Evolutionary conservation across 2,797 vertebrate species (phyloP).

Genomic region (Varecia variegata): DNA sequence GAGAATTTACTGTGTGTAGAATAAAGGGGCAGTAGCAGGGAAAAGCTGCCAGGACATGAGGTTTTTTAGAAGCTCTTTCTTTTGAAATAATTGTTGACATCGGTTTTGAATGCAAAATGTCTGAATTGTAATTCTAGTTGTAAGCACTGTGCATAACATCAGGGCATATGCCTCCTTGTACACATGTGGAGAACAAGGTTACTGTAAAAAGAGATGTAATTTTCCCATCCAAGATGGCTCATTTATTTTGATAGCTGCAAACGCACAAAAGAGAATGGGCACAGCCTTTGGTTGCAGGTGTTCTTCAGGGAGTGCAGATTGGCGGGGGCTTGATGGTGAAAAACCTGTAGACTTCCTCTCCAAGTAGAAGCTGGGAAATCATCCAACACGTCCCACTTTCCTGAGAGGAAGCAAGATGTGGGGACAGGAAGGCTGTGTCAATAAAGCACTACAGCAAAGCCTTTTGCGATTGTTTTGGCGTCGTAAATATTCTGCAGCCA

Average conservation of each 20-base stretch:
- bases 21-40: background rate
- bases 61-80: background rate
- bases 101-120: conserved; percentile 45
- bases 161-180: background rate
- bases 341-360: conserved; percentile 79
- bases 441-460: conserved; percentile 72
- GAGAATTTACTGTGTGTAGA: background rate
- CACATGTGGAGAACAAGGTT: conserved; percentile 52
- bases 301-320: conserved; percentile 64
- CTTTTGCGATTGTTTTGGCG: conserved; percentile 72
- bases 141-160: background rate
- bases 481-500: conserved; percentile 65
- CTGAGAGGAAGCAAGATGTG: conserved; percentile 82
- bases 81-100: background rate
- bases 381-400: conserved; percentile 83
- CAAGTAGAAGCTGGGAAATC: conserved; percentile 82
- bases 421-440: conserved; percentile 83
- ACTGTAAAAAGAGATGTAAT: conserved; percentile 15
- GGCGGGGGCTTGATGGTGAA: conserved; percentile 62
- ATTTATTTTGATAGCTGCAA: conserved; percentile 73
- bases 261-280: conserved; percentile 48
- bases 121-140: conserved; percentile 23
- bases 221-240: conserved; percentile 64
- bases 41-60: background rate
- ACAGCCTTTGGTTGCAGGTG: conserved; percentile 76